phyloP scores from a whole-genome alignment of 2,888 invertebrate species.

The Coleophora deauratella region DNA sequence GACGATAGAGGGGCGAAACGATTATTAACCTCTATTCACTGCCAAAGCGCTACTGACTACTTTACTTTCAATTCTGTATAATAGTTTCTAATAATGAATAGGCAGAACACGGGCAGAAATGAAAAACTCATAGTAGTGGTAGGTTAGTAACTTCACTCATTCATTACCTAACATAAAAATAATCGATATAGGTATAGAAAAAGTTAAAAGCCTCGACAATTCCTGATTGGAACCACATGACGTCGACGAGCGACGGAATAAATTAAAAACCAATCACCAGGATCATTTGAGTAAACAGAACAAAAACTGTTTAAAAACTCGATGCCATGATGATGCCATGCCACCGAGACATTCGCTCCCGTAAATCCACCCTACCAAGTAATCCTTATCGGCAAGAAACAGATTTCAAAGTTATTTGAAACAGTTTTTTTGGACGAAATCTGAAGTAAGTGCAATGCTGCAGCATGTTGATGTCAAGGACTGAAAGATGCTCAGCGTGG shows the following conservation, averaged over 20 bases:
- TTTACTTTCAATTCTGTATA: not conserved
- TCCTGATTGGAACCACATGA: conserved; percentile 72
- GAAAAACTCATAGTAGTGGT: too few relatives aligned
- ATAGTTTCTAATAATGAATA: too few relatives aligned
- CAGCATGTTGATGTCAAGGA: conserved; percentile 30
- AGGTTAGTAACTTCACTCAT: not conserved
- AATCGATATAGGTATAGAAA: conserved; percentile 46
- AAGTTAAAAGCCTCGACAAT: conserved; percentile 49
- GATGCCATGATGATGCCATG: too few relatives aligned
- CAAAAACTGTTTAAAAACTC: conserved; percentile 53
- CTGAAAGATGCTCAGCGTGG: conserved; percentile 54
- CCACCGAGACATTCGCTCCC: conserved; percentile 59
- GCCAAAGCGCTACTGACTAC: not conserved
- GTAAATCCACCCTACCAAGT: conserved; percentile 44
- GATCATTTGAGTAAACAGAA: conserved; percentile 69
- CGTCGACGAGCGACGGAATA: conserved; percentile 59
- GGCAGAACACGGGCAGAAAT: too few relatives aligned
- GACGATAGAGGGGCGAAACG: conserved; percentile 3
- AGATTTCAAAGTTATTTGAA: conserved; percentile 25
- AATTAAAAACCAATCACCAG: conserved; percentile 72
- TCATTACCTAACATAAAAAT: conserved; percentile 23
- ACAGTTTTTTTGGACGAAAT: conserved; percentile 28
- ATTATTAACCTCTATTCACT: conserved; percentile 2
- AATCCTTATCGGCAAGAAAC: conserved; percentile 20
- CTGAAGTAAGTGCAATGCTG: conserved; percentile 29